Percentiles rank a stretch among this genome's conserved stretches.
Conservation (phyloP, 2,113 vertebrate genomes). For the Synodontis membranacea region DNA sequence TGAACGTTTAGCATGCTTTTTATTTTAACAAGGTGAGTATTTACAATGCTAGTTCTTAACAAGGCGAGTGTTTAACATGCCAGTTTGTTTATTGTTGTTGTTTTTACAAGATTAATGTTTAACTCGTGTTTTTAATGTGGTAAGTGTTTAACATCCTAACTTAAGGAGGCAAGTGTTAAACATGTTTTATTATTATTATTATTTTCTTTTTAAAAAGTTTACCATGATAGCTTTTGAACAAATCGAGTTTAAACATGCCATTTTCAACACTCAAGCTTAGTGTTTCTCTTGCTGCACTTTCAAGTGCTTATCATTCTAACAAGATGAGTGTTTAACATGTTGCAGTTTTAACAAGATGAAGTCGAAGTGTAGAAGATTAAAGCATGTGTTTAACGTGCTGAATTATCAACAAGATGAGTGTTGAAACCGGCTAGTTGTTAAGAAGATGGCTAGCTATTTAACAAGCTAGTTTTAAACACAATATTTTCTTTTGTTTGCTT, state of each 20-base stretch:
- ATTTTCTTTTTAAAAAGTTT: no score
- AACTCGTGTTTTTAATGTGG: neutral
- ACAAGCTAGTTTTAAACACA: neutral
- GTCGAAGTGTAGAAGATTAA: no score
- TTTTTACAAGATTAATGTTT: neutral
- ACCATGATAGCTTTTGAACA: neutral
- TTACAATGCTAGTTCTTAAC: neutral
- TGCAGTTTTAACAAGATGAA: neutral
- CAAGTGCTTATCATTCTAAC: no score
- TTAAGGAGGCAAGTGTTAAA: neutral
- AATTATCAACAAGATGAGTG: neutral
- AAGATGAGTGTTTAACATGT: neutral
- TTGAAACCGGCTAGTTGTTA: neutral
- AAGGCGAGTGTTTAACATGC: neutral
- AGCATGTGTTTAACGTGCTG: neutral
- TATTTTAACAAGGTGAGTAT: neutral
- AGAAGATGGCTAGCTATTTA: no score
- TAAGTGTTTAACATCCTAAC: neutral
- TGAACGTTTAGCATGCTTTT: no score
- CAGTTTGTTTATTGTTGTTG: no score
- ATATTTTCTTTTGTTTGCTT: neutral
- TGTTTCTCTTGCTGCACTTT: neutral
- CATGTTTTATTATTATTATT: no score
- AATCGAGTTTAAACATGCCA: neutral
- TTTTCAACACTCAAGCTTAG: neutral